A percentile compares a stretch with the other conserved stretches of the same genome.
Conservation (phyloP, 2,113 vertebrate species). For the Chloropsis cyanopogon region DNA sequence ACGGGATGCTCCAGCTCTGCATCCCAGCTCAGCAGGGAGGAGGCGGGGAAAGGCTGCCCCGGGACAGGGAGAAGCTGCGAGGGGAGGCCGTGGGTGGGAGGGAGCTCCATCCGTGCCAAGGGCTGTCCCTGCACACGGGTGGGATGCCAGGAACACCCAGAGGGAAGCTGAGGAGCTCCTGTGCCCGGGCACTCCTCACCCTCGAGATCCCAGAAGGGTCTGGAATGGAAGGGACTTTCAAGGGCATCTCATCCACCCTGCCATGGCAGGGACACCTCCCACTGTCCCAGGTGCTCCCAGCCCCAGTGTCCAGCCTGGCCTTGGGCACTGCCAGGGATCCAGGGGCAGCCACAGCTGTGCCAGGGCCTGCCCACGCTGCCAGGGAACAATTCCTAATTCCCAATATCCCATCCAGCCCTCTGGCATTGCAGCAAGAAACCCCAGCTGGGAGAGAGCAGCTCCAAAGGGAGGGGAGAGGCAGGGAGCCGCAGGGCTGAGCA, state of each 20-base stretch:
- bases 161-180: too few relatives aligned
- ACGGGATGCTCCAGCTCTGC: not conserved
- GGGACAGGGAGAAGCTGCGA: not conserved
- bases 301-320: not conserved
- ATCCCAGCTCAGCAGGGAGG: fast-evolving
- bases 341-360: too few relatives aligned
- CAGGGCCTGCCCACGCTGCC: too few relatives aligned
- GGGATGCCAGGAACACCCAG: fast-evolving
- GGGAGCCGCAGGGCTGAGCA: not conserved
- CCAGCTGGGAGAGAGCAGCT: not conserved
- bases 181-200: not conserved
- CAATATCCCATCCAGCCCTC: fast-evolving
- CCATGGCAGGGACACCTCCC: not conserved
- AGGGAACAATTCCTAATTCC: too few relatives aligned
- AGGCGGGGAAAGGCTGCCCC: not conserved
- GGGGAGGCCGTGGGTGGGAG: not conserved
- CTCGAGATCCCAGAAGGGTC: not conserved
- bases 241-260: fast-evolving
- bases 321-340: not conserved
- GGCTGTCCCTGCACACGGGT: fast-evolving
- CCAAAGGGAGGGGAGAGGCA: not conserved
- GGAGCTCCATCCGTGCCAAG: not conserved
- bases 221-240: not conserved
- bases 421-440: fast-evolving
- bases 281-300: not conserved